Conservation (phyloP, 2,888 invertebrate genomes). For the Ommatoiulus sabulosus region DNA sequence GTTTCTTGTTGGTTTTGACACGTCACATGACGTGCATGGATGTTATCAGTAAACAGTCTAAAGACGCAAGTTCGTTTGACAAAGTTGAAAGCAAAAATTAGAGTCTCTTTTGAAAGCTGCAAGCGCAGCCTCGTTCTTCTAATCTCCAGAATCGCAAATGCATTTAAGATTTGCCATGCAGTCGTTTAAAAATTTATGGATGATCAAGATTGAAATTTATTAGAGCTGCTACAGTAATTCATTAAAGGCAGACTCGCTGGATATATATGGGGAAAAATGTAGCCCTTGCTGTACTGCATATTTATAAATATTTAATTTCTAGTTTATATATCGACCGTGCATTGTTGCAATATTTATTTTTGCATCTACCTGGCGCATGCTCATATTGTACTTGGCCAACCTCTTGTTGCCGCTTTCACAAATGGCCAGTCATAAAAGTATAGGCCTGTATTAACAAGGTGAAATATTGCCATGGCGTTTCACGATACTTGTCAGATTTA, state of each 20-base stretch:
- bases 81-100: background rate
- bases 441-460: background rate
- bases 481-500: slow-evolving; percentile 7
- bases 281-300: background rate
- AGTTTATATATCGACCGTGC: slow-evolving; percentile 34
- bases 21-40: no score
- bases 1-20: background rate
- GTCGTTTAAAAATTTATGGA: slow-evolving; percentile 17
- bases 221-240: background rate
- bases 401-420: background rate
- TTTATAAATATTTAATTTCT: slow-evolving; percentile 24
- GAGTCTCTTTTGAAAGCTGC: background rate
- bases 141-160: background rate
- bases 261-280: slow-evolving; percentile 23
- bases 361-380: background rate
- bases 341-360: slow-evolving; percentile 26
- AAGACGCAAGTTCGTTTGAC: no score
- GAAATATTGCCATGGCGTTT: slow-evolving; percentile 1
- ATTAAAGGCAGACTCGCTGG: background rate
- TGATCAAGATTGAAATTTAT: slow-evolving; percentile 5
- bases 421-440: background rate
- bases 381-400: background rate
- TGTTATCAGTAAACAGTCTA: background rate
- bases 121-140: background rate
- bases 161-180: background rate